A percentile compares a stretch with the other conserved stretches of the same genome.
These are phyloP conservation scores for Probosciger aterrimus DNA, from an alignment of 2,113 vertebrate species.

Conservation along the genomic window DNA sequence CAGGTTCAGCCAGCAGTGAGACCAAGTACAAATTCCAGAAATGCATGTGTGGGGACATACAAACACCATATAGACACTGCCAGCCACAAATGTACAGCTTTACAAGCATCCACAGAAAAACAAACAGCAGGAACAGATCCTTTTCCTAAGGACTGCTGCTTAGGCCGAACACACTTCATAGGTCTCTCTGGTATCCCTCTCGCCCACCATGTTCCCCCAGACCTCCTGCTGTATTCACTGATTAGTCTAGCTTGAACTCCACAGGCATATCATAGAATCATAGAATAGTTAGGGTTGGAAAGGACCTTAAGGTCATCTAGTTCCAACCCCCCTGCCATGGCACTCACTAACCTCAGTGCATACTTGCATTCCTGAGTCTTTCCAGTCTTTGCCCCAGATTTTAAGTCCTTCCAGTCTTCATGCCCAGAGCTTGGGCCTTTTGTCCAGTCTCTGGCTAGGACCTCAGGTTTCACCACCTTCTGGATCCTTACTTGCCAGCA, in stretches of 20 bases:
- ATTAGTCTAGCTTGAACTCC: not conserved
- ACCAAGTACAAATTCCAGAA: not conserved
- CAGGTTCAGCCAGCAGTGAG: not conserved
- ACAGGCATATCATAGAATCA: accelerated
- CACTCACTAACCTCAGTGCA: not conserved
- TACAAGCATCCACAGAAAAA: not conserved
- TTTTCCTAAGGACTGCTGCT: not conserved
- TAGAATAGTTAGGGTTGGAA: too few relatives aligned
- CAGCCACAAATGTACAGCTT: not conserved
- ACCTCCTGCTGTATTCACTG: not conserved
- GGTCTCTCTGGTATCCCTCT: not conserved
- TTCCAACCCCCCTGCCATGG: too few relatives aligned
- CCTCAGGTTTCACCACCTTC: not conserved
- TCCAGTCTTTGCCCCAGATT: not conserved
- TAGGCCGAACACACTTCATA: not conserved
- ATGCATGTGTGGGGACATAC: not conserved
- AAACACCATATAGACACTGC: not conserved
- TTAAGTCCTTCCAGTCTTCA: not conserved
- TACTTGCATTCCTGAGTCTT: not conserved
- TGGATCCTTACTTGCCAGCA: not conserved
- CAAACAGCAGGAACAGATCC: not conserved
- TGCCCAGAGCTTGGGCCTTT: not conserved
- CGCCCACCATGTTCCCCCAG: not conserved
- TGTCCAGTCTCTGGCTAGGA: not conserved
- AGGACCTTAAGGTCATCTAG: too few relatives aligned